A percentile compares a stretch with the other conserved stretches of the same genome.
These are phyloP conservation scores for Burhinus oedicnemus DNA, from an alignment of 2,113 vertebrate genomes.

Conservation along the genomic window DNA sequence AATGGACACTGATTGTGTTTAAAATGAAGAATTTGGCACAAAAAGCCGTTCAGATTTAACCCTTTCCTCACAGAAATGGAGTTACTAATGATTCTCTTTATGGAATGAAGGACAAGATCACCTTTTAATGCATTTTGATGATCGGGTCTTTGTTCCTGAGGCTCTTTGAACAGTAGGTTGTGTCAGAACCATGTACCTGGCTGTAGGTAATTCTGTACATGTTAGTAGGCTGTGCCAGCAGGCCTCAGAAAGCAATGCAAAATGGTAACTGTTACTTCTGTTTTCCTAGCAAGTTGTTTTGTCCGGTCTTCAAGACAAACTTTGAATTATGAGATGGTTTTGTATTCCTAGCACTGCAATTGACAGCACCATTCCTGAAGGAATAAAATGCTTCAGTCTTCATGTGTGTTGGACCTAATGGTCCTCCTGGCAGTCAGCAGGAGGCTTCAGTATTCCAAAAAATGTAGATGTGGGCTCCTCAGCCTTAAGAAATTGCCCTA, in stretches of 20 bases:
- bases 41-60: neutral
- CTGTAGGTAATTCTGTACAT: neutral
- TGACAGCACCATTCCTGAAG: neutral
- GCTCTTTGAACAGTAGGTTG: neutral
- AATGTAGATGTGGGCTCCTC: neutral
- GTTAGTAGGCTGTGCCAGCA: neutral
- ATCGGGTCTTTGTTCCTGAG: neutral
- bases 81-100: neutral
- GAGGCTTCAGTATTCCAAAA: neutral
- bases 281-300: neutral
- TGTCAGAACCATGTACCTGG: neutral
- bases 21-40: neutral
- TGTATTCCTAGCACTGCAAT: neutral
- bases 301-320: neutral
- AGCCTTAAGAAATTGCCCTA: neutral
- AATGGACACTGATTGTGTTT: neutral
- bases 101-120: neutral
- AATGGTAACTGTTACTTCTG: neutral
- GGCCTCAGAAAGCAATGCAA: neutral
- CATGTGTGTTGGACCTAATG: neutral
- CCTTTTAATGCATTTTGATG: neutral
- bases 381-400: neutral
- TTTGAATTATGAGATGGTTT: neutral
- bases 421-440: neutral
- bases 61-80: neutral